Evolutionary conservation across 2,888 invertebrate genomes (phyloP).

Genomic region (Bedellia somnulentella): DNA sequence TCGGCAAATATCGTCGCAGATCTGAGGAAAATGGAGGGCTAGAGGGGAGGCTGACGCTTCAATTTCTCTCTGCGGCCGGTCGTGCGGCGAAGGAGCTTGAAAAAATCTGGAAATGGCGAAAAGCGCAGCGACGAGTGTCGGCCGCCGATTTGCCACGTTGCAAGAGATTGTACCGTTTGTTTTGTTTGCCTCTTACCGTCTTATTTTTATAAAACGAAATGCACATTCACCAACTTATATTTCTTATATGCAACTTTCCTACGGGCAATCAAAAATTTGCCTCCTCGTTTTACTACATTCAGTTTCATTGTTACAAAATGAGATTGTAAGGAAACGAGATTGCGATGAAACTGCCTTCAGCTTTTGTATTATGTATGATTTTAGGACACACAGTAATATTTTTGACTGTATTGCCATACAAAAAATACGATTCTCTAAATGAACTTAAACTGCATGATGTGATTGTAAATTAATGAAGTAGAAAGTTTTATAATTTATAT

Average conservation of each 20-base stretch:
- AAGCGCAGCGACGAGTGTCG: conserved; percentile 38
- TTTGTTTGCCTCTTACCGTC: conserved; percentile 51
- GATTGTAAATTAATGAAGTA: too few species aligned
- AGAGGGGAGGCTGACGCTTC: conserved; percentile 31
- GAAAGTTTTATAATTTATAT: too few species aligned
- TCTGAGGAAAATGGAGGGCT: background rate
- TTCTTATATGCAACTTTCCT: conserved; percentile 23
- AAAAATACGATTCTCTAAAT: too few species aligned
- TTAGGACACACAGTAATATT: too few species aligned
- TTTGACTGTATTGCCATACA: too few species aligned
- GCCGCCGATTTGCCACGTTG: conserved; percentile 47
- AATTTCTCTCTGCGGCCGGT: conserved; percentile 27
- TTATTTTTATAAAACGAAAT: conserved; percentile 42
- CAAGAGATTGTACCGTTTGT: conserved; percentile 51
- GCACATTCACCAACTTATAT: conserved; percentile 31
- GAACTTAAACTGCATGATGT: too few species aligned
- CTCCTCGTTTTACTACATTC: conserved; percentile 3
- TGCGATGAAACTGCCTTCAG: too few species aligned
- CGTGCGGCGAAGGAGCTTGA: conserved; percentile 12
- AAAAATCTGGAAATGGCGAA: conserved; percentile 52
- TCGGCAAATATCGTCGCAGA: conserved; percentile 35
- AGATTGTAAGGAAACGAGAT: too few species aligned
- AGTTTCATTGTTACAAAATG: conserved; percentile 26
- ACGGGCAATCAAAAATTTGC: conserved; percentile 5
- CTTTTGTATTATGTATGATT: too few species aligned